Percentiles rank a stretch among this genome's conserved stretches.
phyloP scores from a whole-genome alignment of 2,113 vertebrate species.

The Hydrochoerus hydrochaeris region DNA sequence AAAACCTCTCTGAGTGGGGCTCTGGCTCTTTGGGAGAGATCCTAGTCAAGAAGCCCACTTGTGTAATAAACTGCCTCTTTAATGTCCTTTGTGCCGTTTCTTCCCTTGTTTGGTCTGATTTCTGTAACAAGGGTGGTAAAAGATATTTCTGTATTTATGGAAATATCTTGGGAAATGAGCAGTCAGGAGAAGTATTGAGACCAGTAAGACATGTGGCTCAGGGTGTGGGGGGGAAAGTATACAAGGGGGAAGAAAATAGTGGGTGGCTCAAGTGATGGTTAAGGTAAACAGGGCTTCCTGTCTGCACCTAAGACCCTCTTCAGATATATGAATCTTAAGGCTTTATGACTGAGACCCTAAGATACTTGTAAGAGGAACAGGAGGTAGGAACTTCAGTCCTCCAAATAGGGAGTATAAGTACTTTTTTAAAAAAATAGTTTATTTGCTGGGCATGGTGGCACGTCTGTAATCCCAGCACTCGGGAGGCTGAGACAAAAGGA shows the following conservation, averaged over 20 bases:
- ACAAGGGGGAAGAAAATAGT: background rate
- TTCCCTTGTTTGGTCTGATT: no score
- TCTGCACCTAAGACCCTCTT: background rate
- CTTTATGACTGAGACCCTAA: background rate
- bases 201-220: background rate
- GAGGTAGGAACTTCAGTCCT: background rate
- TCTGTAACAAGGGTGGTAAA: background rate
- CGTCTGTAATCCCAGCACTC: no score
- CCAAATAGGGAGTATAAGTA: background rate
- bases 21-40: no score
- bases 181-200: background rate
- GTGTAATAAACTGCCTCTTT: no score
- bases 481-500: no score
- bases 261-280: background rate
- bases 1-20: no score
- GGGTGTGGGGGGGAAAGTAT: background rate
- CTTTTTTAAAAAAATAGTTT: background rate
- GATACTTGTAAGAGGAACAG: background rate
- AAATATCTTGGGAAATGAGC: slow-evolving; percentile 26
- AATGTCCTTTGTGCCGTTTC: no score
- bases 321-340: background rate
- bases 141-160: background rate
- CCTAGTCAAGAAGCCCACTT: no score
- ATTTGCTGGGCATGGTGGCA: background rate
- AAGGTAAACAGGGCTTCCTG: background rate